These are phyloP conservation scores for Semibalanus balanoides DNA, from an alignment of 1,140 invertebrate genomes.

Conservation along the genomic window DNA sequence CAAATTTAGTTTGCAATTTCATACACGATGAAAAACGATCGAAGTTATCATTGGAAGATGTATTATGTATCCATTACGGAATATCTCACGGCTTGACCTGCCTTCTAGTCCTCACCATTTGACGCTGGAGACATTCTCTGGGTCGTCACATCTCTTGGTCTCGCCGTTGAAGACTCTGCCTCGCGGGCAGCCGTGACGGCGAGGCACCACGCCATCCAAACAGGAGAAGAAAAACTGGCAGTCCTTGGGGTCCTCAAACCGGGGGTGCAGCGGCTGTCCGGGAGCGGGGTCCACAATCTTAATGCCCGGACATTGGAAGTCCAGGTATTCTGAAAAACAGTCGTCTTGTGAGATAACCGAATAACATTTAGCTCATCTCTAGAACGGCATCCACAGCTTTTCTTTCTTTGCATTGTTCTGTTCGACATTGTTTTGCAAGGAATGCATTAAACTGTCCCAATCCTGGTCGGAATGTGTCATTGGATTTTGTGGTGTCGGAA, in stretches of 20 bases:
- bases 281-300: neutral
- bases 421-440: too few species aligned
- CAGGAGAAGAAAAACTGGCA: slow-evolving; percentile 84
- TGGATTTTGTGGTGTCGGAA: too few species aligned
- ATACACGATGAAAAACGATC: too few species aligned
- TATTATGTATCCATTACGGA: slow-evolving; percentile 1
- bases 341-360: too few species aligned
- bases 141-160: slow-evolving; percentile 60
- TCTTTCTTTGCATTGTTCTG: too few species aligned
- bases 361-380: neutral
- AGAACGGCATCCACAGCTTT: neutral
- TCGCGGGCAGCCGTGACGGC: slow-evolving; percentile 66
- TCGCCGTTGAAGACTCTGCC: slow-evolving; percentile 77
- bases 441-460: too few species aligned
- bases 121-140: slow-evolving; percentile 77
- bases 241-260: slow-evolving; percentile 71
- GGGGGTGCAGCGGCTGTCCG: slow-evolving; percentile 44
- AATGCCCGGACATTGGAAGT: neutral
- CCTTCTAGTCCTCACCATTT: slow-evolving; percentile 28
- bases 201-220: slow-evolving; percentile 66
- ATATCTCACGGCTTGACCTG: too few species aligned
- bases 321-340: neutral
- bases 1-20: too few species aligned
- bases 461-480: too few species aligned
- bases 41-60: too few species aligned